These are phyloP conservation scores for Emys orbicularis DNA, from an alignment of 2,797 vertebrate species.

Conservation along the genomic window DNA sequence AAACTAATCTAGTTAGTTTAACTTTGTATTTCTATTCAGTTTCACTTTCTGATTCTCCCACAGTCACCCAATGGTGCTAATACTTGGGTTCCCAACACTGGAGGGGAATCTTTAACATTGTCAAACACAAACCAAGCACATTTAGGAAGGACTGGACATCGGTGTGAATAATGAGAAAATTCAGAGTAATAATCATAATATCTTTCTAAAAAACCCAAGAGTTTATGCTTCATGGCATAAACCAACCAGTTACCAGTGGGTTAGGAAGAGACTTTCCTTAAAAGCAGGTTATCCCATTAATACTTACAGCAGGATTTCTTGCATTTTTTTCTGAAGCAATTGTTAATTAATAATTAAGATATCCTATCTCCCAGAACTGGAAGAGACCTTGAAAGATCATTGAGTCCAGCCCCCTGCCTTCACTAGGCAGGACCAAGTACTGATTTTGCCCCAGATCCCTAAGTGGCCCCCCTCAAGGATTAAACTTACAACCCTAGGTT, in stretches of 20 bases:
- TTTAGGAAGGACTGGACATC: neutral
- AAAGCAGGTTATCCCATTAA: too few relatives aligned
- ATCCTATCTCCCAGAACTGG: too few relatives aligned
- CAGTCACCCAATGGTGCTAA: neutral
- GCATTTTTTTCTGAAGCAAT: neutral
- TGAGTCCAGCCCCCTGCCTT: too few relatives aligned
- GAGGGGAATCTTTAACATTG: neutral
- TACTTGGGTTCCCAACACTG: neutral
- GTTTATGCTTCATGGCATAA: neutral
- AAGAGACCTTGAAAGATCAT: too few relatives aligned
- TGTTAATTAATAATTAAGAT: neutral
- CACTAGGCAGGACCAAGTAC: too few relatives aligned
- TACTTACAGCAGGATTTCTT: neutral
- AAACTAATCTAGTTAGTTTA: constrained; percentile 4
- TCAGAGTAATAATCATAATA: neutral
- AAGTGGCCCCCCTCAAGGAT: too few relatives aligned
- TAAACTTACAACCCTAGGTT: too few relatives aligned
- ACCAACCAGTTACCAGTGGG: neutral
- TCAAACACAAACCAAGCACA: neutral
- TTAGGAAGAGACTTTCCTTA: neutral
- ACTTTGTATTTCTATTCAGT: neutral
- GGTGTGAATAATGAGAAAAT: neutral
- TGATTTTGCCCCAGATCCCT: too few relatives aligned
- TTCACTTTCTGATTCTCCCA: neutral
- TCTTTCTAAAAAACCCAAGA: neutral